phyloP scores from a whole-genome alignment of 1,140 invertebrate species.

The Calliopsis andreniformis region DNA sequence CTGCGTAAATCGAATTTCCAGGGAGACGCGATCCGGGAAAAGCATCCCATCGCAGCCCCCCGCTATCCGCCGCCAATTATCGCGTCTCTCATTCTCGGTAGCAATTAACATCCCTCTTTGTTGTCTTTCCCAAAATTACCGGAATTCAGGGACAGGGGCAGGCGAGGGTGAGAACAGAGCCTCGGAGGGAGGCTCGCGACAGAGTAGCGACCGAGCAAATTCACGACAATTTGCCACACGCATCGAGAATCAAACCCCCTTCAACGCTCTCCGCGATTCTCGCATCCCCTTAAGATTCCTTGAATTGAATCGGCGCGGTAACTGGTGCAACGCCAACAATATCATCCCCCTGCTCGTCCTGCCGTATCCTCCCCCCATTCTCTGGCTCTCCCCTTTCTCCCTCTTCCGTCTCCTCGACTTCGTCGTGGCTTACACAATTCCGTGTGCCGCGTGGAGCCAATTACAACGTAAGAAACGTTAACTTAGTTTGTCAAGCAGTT shows the following conservation, averaged over 20 bases:
- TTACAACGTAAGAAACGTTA: slow-evolving; percentile 77
- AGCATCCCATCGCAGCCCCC: slow-evolving; percentile 4
- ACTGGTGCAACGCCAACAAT: slow-evolving; percentile 59
- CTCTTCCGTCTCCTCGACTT: slow-evolving; percentile 49
- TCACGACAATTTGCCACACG: slow-evolving; percentile 65
- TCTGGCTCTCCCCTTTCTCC: slow-evolving; percentile 13
- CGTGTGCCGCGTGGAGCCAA: slow-evolving; percentile 69
- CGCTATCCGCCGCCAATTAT: slow-evolving; percentile 33
- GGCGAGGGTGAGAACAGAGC: background rate
- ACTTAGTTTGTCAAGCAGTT: slow-evolving; percentile 77
- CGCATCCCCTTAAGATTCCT: slow-evolving; percentile 40
- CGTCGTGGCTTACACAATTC: slow-evolving; percentile 70
- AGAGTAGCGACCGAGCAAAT: slow-evolving; percentile 38
- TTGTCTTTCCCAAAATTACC: slow-evolving; percentile 46
- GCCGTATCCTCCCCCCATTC: slow-evolving; percentile 8
- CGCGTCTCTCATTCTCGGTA: slow-evolving; percentile 33
- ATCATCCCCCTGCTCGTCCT: slow-evolving; percentile 22
- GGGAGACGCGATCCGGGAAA: slow-evolving; percentile 12
- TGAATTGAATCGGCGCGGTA: slow-evolving; percentile 56
- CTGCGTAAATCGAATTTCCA: slow-evolving; percentile 37
- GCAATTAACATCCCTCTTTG: slow-evolving; percentile 50
- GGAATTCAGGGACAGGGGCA: background rate
- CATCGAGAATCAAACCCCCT: slow-evolving; percentile 46
- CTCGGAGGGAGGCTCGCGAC: background rate
- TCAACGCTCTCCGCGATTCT: slow-evolving; percentile 30